These are phyloP conservation scores for Clarias platycephalus DNA, from an alignment of 2,797 vertebrate species.

Conservation along the genomic window DNA sequence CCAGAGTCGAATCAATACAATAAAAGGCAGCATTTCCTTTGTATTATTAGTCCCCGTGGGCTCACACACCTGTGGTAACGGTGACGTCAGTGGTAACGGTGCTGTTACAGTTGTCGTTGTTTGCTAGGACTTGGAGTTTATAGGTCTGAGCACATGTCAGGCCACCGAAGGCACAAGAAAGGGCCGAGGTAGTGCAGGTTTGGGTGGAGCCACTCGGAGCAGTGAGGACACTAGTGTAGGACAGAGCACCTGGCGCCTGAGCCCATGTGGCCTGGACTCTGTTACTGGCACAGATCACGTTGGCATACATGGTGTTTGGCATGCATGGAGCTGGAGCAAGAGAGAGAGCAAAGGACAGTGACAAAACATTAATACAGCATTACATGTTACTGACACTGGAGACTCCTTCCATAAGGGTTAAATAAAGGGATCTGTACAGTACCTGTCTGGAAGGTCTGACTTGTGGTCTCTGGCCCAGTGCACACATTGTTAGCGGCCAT, in stretches of 20 bases:
- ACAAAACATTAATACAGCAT: background rate
- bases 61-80: conserved; percentile 63
- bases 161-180: conserved; percentile 58
- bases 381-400: background rate
- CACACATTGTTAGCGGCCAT: conserved; percentile 65
- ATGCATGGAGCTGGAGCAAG: conserved; percentile 68
- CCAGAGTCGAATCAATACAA: background rate
- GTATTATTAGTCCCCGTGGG: background rate
- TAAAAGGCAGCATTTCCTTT: background rate
- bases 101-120: conserved; percentile 67
- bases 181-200: conserved; percentile 44
- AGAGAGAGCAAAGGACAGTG: background rate
- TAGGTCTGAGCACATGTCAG: conserved; percentile 71
- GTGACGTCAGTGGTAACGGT: conserved; percentile 47
- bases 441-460: conserved; percentile 65
- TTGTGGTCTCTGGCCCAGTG: conserved; percentile 60
- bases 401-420: background rate
- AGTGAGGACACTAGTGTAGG: conserved; percentile 62
- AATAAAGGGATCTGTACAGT: background rate
- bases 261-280: conserved; percentile 66
- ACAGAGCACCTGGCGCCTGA: conserved; percentile 56
- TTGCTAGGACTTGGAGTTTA: conserved; percentile 59
- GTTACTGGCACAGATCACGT: conserved; percentile 66
- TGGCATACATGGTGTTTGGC: conserved; percentile 56
- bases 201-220: conserved; percentile 47